Evolutionary conservation across 2,797 vertebrate species (phyloP).

Genomic region (Gorsachius magnificus): DNA sequence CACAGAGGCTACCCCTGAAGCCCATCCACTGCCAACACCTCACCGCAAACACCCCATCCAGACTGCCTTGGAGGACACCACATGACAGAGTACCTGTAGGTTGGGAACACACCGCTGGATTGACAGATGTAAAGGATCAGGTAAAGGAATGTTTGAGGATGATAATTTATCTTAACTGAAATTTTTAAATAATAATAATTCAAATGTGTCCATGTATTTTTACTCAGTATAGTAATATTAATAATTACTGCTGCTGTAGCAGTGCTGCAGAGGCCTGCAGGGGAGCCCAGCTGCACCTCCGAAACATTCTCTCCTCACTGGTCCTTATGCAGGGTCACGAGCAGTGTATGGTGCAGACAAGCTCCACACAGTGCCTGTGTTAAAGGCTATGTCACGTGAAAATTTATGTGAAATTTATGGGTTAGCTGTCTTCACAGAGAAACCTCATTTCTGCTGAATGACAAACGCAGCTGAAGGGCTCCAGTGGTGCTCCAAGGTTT

Average conservation of each 20-base stretch:
- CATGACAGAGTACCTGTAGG: rapidly evolving
- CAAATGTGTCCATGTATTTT: neutral
- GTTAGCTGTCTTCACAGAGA: neutral
- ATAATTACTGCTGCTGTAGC: neutral
- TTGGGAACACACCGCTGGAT: rapidly evolving
- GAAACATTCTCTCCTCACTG: neutral
- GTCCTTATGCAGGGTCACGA: rapidly evolving
- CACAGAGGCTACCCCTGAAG: neutral
- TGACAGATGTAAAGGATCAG: neutral
- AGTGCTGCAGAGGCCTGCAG: rapidly evolving
- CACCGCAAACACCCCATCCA: rapidly evolving
- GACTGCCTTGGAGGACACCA: neutral
- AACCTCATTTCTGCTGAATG: neutral
- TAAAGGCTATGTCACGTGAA: neutral
- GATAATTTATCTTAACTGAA: neutral
- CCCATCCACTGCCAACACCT: neutral
- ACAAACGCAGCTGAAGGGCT: neutral
- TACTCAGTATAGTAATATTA: neutral
- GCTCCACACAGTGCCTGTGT: rapidly evolving
- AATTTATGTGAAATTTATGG: neutral
- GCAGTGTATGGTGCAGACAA: neutral
- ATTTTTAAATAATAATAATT: neutral
- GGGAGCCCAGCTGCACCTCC: neutral
- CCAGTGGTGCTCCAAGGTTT: neutral
- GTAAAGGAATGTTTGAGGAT: neutral